Evolutionary conservation across 2,113 vertebrate genomes (phyloP), one percentile per base, ranked within the genome.

Genomic region (Scopus umbretta): DNA sequence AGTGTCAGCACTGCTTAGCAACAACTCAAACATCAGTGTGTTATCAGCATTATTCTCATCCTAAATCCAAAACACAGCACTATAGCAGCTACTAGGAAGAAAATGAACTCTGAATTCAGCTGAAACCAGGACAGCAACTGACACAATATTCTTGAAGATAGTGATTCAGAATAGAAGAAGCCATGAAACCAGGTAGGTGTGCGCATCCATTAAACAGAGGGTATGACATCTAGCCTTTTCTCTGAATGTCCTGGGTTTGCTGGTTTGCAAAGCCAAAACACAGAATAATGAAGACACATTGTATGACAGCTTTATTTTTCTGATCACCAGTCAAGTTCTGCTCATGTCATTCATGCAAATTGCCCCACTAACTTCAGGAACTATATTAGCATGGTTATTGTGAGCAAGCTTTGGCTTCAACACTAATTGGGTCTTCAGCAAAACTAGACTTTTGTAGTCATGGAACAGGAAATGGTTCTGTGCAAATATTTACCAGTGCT

Each of bases 401-500:
- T 86, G 53, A 83, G 42, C 25, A 79, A 81, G 10, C 20, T 92
- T 94, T 91, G 49, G 17, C 63, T 91, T 76, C 49, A 43, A 45
- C 9, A 34, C 30, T 97, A 70, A 83, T 78, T 78, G 34, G 32
- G 43, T 93, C 91, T 70, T 62, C 83, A 95, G 72, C 61, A 70
- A 38, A 96, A 83, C 71, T 75, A 89, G 93, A 90, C 96, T 97
- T 97, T 97, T 97, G 97, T 97, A 95, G 96, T 96, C 66, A 92
- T 45, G 70, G 93, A 95, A 90, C 92, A 96, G 97, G 96, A 98
- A 98, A 97, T 66, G 52, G 79, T 85, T 94, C 92, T 95, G 90
- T 92, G 86, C 92, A 98, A 98, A 98, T 98, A 98, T 98, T 98
- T 98, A 97, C 95, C 59, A 85, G 87, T 84, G 80, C 45, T 96